These are phyloP conservation scores for Apis dorsata DNA, from an alignment of 1,140 invertebrate species.

Conservation along the genomic window DNA sequence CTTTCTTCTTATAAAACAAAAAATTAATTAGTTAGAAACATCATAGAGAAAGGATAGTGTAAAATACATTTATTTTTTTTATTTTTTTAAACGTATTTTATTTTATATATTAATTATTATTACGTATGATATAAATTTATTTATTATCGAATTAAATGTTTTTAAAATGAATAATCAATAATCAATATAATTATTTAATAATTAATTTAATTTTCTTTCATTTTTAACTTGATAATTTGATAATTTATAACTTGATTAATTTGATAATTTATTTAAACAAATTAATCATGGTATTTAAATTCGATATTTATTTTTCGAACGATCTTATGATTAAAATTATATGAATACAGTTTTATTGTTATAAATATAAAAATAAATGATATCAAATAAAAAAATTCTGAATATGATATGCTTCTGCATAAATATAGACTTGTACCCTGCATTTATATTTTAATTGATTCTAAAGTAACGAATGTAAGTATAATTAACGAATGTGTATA, in stretches of 20 bases:
- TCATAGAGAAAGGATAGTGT: no score
- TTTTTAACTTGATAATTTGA: conserved; percentile 9
- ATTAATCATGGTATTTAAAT: conserved; percentile 46
- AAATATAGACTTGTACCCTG: neutral
- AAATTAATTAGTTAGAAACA: neutral
- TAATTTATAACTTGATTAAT: conserved; percentile 5
- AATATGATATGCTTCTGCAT: conserved; percentile 18
- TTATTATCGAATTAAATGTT: neutral
- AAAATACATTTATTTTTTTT: neutral
- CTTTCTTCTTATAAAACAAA: conserved; percentile 1
- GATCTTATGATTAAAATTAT: neutral
- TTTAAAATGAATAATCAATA: neutral
- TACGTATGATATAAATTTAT: neutral
- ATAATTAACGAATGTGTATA: no score
- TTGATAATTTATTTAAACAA: conserved; percentile 13
- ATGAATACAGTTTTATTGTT: neutral
- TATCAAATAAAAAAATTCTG: neutral
- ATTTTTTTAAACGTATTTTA: neutral
- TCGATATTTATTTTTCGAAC: conserved; percentile 11
- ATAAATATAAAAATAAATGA: neutral
- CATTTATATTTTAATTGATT: no score
- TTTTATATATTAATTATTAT: neutral
- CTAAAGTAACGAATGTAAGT: no score
- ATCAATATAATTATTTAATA: conserved; percentile 39
- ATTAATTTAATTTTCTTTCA: conserved; percentile 20